These are phyloP conservation scores for Drosophila lacteicornis DNA, from an alignment of 1,140 invertebrate species.

Conservation along the genomic window DNA sequence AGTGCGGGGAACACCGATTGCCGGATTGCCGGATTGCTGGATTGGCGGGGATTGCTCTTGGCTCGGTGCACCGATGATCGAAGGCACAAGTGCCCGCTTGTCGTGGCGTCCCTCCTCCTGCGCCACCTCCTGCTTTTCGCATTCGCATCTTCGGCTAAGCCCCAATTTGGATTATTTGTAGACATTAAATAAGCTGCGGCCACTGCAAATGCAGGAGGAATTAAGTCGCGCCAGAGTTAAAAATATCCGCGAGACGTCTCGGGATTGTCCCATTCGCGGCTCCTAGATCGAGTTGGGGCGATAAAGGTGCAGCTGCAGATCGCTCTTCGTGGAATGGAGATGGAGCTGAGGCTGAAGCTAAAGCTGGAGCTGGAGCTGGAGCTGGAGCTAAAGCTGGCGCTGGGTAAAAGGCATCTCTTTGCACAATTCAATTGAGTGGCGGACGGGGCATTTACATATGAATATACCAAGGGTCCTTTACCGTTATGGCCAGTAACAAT, in stretches of 20 bases:
- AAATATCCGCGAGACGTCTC: conserved; percentile 52
- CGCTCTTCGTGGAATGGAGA: conserved; percentile 14
- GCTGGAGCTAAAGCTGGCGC: neutral
- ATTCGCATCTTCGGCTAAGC: conserved; percentile 41
- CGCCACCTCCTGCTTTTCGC: neutral
- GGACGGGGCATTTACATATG: conserved; percentile 53
- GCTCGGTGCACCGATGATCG: conserved; percentile 60
- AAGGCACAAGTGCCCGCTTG: conserved; percentile 50
- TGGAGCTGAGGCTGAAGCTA: neutral
- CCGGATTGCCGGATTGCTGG: neutral
- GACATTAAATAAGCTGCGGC: conserved; percentile 51
- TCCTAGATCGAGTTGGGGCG: conserved; percentile 48
- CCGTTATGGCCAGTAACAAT: conserved; percentile 52
- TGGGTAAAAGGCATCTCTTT: conserved; percentile 20
- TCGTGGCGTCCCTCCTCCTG: neutral
- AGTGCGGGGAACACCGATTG: conserved; percentile 13
- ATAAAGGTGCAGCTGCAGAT: conserved; percentile 49
- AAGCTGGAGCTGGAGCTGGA: neutral
- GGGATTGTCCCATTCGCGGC: conserved; percentile 38
- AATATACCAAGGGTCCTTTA: conserved; percentile 64
- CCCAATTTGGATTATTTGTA: conserved; percentile 57
- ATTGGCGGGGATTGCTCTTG: conserved; percentile 23
- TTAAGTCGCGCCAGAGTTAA: conserved; percentile 56
- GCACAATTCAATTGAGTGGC: conserved; percentile 60
- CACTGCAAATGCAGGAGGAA: conserved; percentile 47